Evolutionary conservation across 2,113 vertebrate species (phyloP).

Genomic region (human (Homo sapiens)): DNA sequence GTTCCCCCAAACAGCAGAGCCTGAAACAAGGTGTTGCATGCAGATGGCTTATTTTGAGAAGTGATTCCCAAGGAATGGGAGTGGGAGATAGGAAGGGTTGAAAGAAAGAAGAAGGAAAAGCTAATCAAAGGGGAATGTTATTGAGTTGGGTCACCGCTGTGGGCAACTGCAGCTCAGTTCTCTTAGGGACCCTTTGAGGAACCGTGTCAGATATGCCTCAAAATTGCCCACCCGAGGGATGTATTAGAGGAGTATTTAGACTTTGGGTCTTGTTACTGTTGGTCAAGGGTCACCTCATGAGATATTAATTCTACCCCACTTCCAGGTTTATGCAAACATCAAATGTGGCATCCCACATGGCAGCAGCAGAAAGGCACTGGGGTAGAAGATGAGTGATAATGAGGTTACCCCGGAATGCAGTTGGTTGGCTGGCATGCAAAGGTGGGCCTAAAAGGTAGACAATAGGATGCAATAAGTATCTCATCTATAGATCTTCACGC

Average conservation of each 20-base stretch:
- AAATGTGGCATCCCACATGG: background rate
- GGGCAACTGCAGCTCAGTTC: background rate
- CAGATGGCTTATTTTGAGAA: background rate
- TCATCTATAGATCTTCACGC: background rate
- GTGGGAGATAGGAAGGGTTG: background rate
- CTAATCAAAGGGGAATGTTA: background rate
- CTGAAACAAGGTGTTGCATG: background rate
- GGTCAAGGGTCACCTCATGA: background rate
- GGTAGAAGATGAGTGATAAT: background rate
- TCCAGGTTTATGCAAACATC: background rate
- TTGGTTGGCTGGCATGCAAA: background rate
- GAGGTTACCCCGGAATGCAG: too few species aligned
- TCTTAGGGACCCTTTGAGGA: background rate
- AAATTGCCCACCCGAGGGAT: background rate
- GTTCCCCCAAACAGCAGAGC: background rate
- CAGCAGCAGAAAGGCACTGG: background rate
- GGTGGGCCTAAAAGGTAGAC: background rate
- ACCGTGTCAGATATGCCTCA: background rate
- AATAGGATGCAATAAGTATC: background rate
- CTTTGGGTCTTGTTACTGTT: background rate
- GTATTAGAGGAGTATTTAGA: background rate
- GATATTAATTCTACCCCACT: background rate
- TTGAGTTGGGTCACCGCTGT: background rate
- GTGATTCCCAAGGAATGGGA: background rate
- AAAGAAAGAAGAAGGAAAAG: background rate